Conservation (phyloP, 2,888 invertebrate genomes). For the Vanessa cardui region DNA sequence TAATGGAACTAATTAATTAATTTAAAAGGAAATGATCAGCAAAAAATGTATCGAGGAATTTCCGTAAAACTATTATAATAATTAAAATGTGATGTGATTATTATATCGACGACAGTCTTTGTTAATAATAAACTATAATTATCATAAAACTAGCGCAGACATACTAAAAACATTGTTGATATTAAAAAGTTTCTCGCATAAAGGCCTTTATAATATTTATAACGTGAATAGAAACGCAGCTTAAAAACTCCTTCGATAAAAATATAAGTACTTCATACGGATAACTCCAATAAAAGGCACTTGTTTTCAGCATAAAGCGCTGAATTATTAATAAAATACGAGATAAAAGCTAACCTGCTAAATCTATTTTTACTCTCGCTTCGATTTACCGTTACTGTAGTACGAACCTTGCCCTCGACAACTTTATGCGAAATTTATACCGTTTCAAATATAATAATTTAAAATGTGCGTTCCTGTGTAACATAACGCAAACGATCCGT, state of each 20-base stretch:
- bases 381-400: conserved; percentile 26
- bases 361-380: conserved; percentile 24
- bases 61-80: not conserved
- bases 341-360: conserved; percentile 27
- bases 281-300: conserved; percentile 63
- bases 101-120: conserved; percentile 66
- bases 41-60: conserved; percentile 2
- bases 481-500: conserved; percentile 28
- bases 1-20: not conserved
- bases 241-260: conserved; percentile 33
- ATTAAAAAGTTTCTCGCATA: conserved; percentile 22
- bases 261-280: conserved; percentile 48
- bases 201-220: conserved; percentile 44
- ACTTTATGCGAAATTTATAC: conserved; percentile 19
- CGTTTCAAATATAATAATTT: conserved; percentile 28
- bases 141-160: conserved; percentile 21
- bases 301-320: conserved; percentile 43
- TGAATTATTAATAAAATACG: conserved; percentile 24
- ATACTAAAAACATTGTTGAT: conserved; percentile 28
- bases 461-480: conserved; percentile 31
- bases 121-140: conserved; percentile 42
- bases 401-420: conserved; percentile 26
- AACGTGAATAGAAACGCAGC: conserved; percentile 35
- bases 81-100: conserved; percentile 49
- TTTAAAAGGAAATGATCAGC: not conserved